phyloP scores from a whole-genome alignment of 2,797 vertebrate genomes.

The Smutsia gigantea region DNA sequence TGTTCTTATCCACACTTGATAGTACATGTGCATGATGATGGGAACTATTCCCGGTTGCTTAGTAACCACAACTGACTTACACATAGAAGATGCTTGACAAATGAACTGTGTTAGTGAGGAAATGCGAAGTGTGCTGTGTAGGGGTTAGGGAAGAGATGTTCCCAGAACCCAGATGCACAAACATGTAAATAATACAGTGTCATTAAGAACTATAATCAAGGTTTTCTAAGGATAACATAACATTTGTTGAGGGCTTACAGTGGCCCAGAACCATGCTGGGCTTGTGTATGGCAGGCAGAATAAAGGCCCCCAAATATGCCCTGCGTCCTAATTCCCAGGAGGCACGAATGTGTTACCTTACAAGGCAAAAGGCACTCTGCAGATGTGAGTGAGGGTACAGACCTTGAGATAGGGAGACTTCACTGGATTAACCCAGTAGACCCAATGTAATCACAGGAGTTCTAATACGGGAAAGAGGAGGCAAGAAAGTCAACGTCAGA shows the following conservation, averaged over 20 bases:
- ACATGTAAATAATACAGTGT: neutral
- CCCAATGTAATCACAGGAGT: neutral
- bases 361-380: neutral
- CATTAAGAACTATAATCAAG: neutral
- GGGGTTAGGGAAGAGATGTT: neutral
- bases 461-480: neutral
- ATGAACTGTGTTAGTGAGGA: neutral
- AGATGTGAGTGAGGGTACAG: neutral
- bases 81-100: neutral
- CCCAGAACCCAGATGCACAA: neutral
- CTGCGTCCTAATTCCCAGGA: neutral
- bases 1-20: neutral
- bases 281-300: neutral
- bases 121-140: neutral
- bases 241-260: neutral
- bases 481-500: neutral
- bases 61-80: slow-evolving; percentile 16
- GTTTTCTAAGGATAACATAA: neutral
- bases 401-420: neutral
- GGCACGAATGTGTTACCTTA: neutral
- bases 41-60: neutral
- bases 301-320: neutral
- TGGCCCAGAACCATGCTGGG: neutral
- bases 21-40: neutral
- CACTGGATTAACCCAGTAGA: neutral